These are phyloP conservation scores for Aporophyla lueneburgensis DNA, from an alignment of 2,888 invertebrate species.

Conservation along the genomic window DNA sequence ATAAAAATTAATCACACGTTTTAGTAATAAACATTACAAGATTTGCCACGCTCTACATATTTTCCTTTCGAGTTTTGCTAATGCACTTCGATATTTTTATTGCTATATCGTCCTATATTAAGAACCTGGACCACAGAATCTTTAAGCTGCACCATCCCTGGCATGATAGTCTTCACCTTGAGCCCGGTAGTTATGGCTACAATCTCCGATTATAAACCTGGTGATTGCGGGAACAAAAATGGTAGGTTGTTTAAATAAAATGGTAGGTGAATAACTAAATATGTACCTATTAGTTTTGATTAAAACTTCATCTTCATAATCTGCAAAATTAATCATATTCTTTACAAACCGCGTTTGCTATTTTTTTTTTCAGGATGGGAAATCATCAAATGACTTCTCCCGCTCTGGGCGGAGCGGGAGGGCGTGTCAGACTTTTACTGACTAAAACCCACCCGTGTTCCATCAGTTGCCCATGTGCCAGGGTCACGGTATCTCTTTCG, in stretches of 20 bases:
- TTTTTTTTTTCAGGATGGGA: too few species aligned
- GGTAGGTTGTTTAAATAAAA: neutral
- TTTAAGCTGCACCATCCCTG: neutral
- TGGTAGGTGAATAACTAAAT: neutral
- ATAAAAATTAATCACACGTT: neutral
- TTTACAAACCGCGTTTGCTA: too few species aligned
- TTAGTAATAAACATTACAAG: neutral
- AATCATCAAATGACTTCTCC: too few species aligned
- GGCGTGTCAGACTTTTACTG: too few species aligned
- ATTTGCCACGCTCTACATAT: constrained; percentile 7
- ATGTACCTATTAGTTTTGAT: neutral
- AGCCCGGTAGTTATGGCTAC: neutral
- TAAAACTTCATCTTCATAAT: neutral
- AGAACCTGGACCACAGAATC: neutral
- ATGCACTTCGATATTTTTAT: too few species aligned
- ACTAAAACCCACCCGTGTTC: too few species aligned
- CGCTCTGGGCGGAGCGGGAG: too few species aligned
- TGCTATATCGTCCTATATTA: neutral
- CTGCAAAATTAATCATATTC: neutral
- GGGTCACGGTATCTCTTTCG: too few species aligned
- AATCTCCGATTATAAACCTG: neutral
- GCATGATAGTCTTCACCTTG: neutral
- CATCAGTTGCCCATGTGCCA: too few species aligned
- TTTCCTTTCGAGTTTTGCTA: neutral
- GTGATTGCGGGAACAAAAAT: neutral